Base-by-base conservation (phyloP, 1,140 invertebrate species). In the Galleria mellonella region DNA sequence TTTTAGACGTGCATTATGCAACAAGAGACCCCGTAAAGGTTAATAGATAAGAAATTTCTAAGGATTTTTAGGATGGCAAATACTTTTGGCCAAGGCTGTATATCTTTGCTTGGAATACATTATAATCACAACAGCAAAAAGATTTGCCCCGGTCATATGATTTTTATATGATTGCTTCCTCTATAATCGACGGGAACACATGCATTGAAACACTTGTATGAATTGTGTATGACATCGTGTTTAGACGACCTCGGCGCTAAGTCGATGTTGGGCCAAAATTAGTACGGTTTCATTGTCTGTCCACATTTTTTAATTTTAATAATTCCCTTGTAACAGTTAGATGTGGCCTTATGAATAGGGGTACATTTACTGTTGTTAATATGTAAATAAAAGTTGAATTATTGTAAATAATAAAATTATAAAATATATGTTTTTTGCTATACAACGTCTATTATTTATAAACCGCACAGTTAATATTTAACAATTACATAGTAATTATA, bases 381-480 rank as follows among this genome's bases (percentile, higher is more conserved):
- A 84, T 83, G 81, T 84, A 84, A 81, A 84, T 83, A 84, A 84
- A 84, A 82, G 81, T 84, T 84, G 73, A 84, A 78, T 68, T 84
- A 84, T 84, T 84, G 81, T 84, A 83, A 81, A 83, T 84, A 84
- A 82, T 78, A 72, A 78, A 72, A 79, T 56, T 79, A 79, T 78
- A 73, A 78, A 84, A 77, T 83, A 84, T 84, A 85, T 83, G 78
- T 83, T 81, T 82, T 83, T 83, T 83, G 68, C 66, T 81, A 83
- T 73, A 74, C 15, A 41, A 46, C 14, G 14, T 37, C 1, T 9
- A 37, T 15, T 23, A 37, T 37, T 37, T 37, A 13, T 7, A 9
- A 2, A n/a, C 13, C 13, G 2, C 8, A 3, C 35, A 37, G 1
- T 15, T 23, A 6, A 3, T 23, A 23, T n/a, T n/a, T n/a, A n/a